A percentile compares a stretch with the other conserved stretches of the same genome.
These are phyloP conservation scores for Halesus radiatus DNA, from an alignment of 1,140 invertebrate species.

Conservation along the genomic window DNA sequence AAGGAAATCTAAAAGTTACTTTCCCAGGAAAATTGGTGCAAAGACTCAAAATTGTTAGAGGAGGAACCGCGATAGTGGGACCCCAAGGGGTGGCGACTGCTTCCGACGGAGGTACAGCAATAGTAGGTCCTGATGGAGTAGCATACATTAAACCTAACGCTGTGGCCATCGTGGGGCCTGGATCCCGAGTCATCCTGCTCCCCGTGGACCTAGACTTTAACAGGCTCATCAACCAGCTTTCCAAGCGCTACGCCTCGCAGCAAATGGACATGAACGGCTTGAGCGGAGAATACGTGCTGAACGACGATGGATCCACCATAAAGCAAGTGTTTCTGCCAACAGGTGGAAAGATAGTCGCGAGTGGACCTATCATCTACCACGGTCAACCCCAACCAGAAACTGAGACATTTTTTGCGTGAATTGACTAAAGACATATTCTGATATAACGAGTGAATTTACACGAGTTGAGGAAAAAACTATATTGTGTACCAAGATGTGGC, in stretches of 20 bases:
- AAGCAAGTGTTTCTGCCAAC: constrained; percentile 56
- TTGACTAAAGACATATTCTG: too few relatives aligned
- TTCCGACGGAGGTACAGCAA: constrained; percentile 79
- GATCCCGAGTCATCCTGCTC: constrained; percentile 75
- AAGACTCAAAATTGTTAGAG: constrained; percentile 75
- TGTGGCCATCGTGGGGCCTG: constrained; percentile 78
- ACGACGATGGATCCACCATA: constrained; percentile 7
- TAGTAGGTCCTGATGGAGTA: constrained; percentile 80
- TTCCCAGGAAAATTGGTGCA: constrained; percentile 76
- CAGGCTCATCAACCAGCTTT: constrained; percentile 56
- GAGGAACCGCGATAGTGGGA: constrained; percentile 81
- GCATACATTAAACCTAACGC: constrained; percentile 79
- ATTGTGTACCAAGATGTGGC: too few relatives aligned
- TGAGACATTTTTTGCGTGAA: constrained; percentile 11
- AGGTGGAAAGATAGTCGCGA: constrained; percentile 77
- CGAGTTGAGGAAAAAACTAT: too few relatives aligned
- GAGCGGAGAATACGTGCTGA: constrained; percentile 51
- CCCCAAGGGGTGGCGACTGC: constrained; percentile 81
- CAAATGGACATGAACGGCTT: constrained; percentile 12
- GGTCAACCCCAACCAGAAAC: constrained; percentile 59
- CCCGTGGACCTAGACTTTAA: constrained; percentile 71
- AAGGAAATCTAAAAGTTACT: too few relatives aligned
- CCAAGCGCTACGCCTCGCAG: background rate
- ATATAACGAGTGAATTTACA: too few relatives aligned
- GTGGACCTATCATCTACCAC: constrained; percentile 79